These are phyloP conservation scores for Diplodus puntazzo DNA, from an alignment of 2,797 vertebrate species.

Conservation along the genomic window DNA sequence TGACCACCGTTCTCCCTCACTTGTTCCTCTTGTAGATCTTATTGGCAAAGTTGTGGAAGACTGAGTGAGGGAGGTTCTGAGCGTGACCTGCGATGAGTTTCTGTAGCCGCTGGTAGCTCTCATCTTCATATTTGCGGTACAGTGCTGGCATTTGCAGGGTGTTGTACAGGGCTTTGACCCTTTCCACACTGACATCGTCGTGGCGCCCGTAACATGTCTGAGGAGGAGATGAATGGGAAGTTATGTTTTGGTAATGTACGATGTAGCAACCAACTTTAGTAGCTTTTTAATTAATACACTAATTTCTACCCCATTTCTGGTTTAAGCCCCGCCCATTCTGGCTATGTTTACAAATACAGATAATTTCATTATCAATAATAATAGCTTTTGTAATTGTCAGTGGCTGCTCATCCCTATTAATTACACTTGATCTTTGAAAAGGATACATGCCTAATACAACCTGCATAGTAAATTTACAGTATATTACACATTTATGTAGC, in stretches of 20 bases:
- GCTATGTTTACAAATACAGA: no score
- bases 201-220: slow-evolving; percentile 93
- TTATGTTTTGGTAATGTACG: neutral
- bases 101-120: slow-evolving; percentile 89
- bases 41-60: slow-evolving; percentile 91
- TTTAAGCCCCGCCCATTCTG: no score
- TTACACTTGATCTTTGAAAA: no score
- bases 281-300: no score
- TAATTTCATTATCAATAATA: no score
- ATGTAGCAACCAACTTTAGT: neutral
- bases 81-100: slow-evolving; percentile 86
- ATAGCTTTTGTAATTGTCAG: no score
- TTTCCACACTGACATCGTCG: slow-evolving; percentile 87
- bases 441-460: neutral
- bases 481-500: neutral
- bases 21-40: slow-evolving; percentile 96
- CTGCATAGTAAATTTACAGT: neutral
- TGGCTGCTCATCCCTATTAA: no score
- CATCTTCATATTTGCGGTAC: slow-evolving; percentile 89
- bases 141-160: slow-evolving; percentile 83
- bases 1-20: slow-evolving; percentile 72
- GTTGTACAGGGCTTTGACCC: slow-evolving; percentile 91
- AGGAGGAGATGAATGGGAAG: slow-evolving; percentile 7
- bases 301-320: no score
- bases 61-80: slow-evolving; percentile 83